These are phyloP conservation scores for Dioctria rufipes DNA, from an alignment of 2,888 invertebrate species.

Conservation along the genomic window DNA sequence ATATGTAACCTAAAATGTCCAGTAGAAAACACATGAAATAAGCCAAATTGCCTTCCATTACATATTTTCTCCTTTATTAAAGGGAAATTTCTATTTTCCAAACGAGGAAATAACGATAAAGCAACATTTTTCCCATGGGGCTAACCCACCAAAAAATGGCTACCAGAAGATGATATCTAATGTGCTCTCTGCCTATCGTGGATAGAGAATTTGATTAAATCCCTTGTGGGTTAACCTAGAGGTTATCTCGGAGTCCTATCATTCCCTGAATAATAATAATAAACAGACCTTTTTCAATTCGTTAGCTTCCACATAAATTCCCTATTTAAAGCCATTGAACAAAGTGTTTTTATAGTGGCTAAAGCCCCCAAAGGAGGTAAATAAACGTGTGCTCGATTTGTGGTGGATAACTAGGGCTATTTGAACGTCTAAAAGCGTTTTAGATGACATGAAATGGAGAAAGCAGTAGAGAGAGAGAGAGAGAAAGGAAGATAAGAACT, in stretches of 20 bases:
- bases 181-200: neutral
- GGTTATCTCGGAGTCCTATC: constrained; percentile 25
- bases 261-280: constrained; percentile 38
- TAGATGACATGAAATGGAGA: no score
- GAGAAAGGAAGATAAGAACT: no score
- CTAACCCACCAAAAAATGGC: constrained; percentile 37
- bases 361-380: neutral
- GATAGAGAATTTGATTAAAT: constrained; percentile 43
- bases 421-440: no score
- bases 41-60: constrained; percentile 12
- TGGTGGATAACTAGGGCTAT: no score
- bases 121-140: constrained; percentile 30
- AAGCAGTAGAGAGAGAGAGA: no score
- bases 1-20: neutral
- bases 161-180: constrained; percentile 43
- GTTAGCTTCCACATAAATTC: constrained; percentile 29
- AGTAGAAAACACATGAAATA: constrained; percentile 20
- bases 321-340: constrained; percentile 41
- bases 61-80: constrained; percentile 36
- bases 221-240: constrained; percentile 34
- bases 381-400: no score
- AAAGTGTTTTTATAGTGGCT: constrained; percentile 44
- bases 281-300: constrained; percentile 50
- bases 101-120: constrained; percentile 49
- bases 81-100: constrained; percentile 48